Evolutionary conservation across 23 tunicate genomes (phyloP).

Genomic region (Trididemnum clinides): DNA sequence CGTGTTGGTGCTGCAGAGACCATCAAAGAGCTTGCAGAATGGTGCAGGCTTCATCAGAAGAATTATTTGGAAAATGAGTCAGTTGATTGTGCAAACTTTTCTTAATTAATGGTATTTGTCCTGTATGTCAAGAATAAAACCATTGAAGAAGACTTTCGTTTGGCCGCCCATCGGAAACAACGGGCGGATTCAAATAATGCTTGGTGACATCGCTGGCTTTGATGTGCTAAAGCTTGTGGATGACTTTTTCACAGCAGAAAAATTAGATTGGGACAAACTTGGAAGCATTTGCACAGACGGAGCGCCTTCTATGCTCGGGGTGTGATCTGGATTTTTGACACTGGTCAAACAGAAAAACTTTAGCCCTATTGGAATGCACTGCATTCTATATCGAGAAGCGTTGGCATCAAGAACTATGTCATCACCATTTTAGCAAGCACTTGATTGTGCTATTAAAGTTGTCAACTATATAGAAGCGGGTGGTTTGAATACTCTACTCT

Average conservation of each 20-base stretch:
- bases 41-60: no score
- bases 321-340: no score
- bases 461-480: slow-evolving; percentile 1
- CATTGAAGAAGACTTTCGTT: neutral
- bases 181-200: no score
- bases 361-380: slow-evolving; percentile 7
- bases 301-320: slow-evolving; percentile 41
- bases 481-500: slow-evolving; percentile 43
- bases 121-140: neutral
- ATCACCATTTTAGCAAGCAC: slow-evolving; percentile 39
- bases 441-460: slow-evolving; percentile 46
- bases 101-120: no score
- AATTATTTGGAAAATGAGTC: no score
- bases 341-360: no score
- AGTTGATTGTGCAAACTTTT: no score
- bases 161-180: neutral
- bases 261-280: slow-evolving; percentile 16
- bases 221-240: slow-evolving; percentile 39
- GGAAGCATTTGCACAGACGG: no score
- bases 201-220: no score
- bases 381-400: slow-evolving; percentile 44
- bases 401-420: no score
- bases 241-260: slow-evolving; percentile 26
- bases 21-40: no score
- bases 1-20: no score